These are phyloP conservation scores for Emydocephalus ijimae DNA, from an alignment of 2,113 vertebrate genomes.

Conservation along the genomic window DNA sequence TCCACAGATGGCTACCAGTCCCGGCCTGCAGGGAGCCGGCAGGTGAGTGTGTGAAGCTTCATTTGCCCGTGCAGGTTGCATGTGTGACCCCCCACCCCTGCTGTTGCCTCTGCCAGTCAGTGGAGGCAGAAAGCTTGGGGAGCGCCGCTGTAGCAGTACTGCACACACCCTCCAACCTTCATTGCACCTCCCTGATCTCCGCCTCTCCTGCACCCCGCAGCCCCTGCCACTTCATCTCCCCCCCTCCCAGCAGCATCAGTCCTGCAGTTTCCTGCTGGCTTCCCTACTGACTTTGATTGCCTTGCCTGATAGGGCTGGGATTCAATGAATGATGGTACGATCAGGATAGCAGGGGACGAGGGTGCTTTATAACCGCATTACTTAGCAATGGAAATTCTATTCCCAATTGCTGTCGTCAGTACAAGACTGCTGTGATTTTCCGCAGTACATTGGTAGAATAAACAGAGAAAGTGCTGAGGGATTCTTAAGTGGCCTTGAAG, in stretches of 20 bases:
- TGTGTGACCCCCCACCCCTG: too few relatives aligned
- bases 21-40: accelerated
- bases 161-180: background rate
- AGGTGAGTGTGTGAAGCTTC: background rate
- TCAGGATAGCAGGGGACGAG: too few relatives aligned
- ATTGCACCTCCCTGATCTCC: background rate
- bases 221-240: background rate
- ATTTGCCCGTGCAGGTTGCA: background rate
- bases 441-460: background rate
- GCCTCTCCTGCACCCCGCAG: background rate
- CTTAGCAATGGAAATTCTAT: background rate
- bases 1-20: background rate
- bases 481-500: background rate
- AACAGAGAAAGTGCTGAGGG: background rate
- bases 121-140: background rate
- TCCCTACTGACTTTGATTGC: too few relatives aligned
- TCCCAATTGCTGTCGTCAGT: background rate
- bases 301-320: too few relatives aligned
- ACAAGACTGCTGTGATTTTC: background rate
- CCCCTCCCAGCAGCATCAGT: too few relatives aligned
- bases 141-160: background rate
- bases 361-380: too few relatives aligned
- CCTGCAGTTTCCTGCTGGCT: too few relatives aligned
- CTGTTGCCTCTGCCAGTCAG: too few relatives aligned
- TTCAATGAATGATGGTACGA: too few relatives aligned